phyloP scores from a whole-genome alignment of 2,888 invertebrate genomes.

The Leucozona laternaria region DNA sequence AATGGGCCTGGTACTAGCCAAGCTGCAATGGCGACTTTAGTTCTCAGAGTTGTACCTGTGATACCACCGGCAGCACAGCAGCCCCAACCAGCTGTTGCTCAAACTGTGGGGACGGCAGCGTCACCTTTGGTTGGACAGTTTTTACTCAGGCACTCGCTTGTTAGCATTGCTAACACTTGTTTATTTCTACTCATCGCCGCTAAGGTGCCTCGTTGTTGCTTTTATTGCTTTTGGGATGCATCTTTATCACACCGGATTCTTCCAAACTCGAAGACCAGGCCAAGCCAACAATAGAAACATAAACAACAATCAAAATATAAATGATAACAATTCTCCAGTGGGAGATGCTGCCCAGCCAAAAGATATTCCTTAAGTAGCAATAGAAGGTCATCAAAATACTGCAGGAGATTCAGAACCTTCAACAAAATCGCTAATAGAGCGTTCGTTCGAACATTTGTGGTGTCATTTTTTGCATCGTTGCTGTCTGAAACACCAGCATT shows the following conservation, averaged over 20 bases:
- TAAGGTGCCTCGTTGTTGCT: slow-evolving; percentile 91
- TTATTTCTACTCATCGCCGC: slow-evolving; percentile 96
- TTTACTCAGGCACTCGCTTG: slow-evolving; percentile 93
- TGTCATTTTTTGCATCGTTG: slow-evolving; percentile 96
- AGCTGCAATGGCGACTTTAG: slow-evolving; percentile 52
- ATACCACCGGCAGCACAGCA: slow-evolving; percentile 56
- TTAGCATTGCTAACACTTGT: slow-evolving; percentile 93
- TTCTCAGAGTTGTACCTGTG: slow-evolving; percentile 62
- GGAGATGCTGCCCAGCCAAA: slow-evolving; percentile 49
- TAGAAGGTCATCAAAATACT: slow-evolving; percentile 74
- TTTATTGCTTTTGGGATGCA: slow-evolving; percentile 91
- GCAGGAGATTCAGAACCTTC: slow-evolving; percentile 79
- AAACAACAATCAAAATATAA: slow-evolving; percentile 82
- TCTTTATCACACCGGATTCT: slow-evolving; percentile 92
- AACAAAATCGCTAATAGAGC: slow-evolving; percentile 88
- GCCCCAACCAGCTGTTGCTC: slow-evolving; percentile 36
- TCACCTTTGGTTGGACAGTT: slow-evolving; percentile 96
- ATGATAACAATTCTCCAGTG: slow-evolving; percentile 79
- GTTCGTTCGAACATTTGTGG: slow-evolving; percentile 94
- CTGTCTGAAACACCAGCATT: slow-evolving; percentile 93
- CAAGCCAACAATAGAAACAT: slow-evolving; percentile 82
- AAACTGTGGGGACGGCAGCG: slow-evolving; percentile 78
- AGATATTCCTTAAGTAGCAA: slow-evolving; percentile 48
- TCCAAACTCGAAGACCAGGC: slow-evolving; percentile 84
- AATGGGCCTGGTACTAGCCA: slow-evolving; percentile 62